Evolutionary conservation across 1,140 invertebrate species (phyloP).

Genomic region (Dendroctonus ponderosae): DNA sequence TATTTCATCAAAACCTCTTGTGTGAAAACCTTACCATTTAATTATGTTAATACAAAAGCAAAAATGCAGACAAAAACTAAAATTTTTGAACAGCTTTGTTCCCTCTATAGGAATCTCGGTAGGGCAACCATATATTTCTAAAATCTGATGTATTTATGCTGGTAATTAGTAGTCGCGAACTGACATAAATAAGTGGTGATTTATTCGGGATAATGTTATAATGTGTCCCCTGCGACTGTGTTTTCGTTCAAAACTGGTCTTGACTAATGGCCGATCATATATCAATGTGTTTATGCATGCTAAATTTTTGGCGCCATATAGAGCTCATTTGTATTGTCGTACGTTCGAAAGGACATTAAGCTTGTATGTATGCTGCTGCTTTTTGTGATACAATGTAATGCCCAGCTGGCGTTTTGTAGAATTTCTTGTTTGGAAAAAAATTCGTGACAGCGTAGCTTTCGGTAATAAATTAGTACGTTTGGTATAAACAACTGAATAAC

Average conservation of each 20-base stretch:
- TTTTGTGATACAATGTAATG: no score
- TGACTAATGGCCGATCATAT: constrained; percentile 13
- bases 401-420: no score
- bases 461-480: no score
- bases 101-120: constrained; percentile 30
- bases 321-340: constrained; percentile 27
- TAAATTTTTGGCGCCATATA: constrained; percentile 30
- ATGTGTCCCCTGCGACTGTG: constrained; percentile 19
- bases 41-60: no score
- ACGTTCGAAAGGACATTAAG: background rate
- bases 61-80: no score
- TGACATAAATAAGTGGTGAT: constrained; percentile 40
- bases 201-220: constrained; percentile 31
- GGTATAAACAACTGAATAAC: no score
- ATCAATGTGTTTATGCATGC: constrained; percentile 28
- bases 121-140: constrained; percentile 34
- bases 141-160: constrained; percentile 39
- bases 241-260: constrained; percentile 17
- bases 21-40: no score
- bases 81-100: no score
- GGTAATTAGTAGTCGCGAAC: constrained; percentile 37
- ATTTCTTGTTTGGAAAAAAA: no score
- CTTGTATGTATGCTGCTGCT: no score
- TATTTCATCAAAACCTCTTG: no score
- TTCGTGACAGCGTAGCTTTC: no score